Base-by-base conservation (phyloP, 2,888 invertebrate species). In the Mimumesa dahlbomi region DNA sequence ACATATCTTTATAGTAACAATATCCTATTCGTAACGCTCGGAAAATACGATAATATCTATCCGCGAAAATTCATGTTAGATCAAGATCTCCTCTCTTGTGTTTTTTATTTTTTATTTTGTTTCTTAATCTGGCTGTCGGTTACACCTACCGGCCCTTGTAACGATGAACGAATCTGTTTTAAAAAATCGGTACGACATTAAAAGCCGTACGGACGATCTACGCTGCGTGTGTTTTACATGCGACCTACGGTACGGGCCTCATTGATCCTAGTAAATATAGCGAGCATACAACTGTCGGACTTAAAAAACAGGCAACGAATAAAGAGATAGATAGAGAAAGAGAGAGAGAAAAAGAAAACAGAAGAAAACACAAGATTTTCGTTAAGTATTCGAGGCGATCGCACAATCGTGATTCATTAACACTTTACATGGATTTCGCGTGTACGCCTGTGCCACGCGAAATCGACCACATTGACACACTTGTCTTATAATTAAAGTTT, bases 1-100 rank as follows among this genome's bases (percentile, higher is more conserved):
- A 89, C 88, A 89, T 86, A 87, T 88, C 87, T 89, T 88, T 87
- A 89, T 87, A 88, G 83, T 89, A 89, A 89, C 89, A 89, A 89
- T 84, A 76, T 85, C 82, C 83, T 86, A n/a, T 83, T 84, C 83
- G 81, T 82, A 86, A 88, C 84, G 85, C 82, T 88, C 87, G 82
- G 85, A 88, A 88, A 89, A 88, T 88, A 88, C 87, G 87, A 82
- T 82, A 84, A 79, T 84, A 86, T 87, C 85, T 87, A 86, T 87
- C 62, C 82, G 75, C 80, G 76, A 77, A 81, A 77, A 85, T 84
- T 85, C 80, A 72, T 79, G 80, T 74, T n/a, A 75, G 75, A 76
- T 75, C 65, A 62, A 73, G 67, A 72, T 57, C 54, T 72, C 50
- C 67, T 42, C 45, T 43, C 6, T 34, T 13, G n/a, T 50, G 46